Conservation (phyloP, 2,888 invertebrate genomes). For the Liodrosophila aerea region DNA sequence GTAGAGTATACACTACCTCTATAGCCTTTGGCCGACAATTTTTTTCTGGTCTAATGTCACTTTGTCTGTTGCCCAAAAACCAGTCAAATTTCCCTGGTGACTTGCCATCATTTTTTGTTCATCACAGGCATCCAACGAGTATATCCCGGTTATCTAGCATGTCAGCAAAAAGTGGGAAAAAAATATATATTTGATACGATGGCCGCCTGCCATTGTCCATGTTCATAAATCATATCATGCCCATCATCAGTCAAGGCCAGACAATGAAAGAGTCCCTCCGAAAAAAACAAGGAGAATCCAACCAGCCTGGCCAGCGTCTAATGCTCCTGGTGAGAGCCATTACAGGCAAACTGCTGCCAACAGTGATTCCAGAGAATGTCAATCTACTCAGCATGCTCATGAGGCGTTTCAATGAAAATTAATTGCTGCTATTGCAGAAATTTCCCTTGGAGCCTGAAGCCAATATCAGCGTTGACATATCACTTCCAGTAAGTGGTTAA, state of each 20-base stretch:
- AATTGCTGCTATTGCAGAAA: conserved; percentile 19
- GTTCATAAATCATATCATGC: conserved; percentile 46
- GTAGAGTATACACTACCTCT: conserved; percentile 1
- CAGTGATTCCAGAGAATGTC: conserved; percentile 22
- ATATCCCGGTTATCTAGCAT: conserved; percentile 6
- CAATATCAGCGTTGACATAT: not conserved
- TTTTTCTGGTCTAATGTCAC: conserved; percentile 12
- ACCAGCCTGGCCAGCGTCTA: conserved; percentile 3
- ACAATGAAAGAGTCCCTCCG: not conserved
- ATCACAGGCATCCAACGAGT: not conserved
- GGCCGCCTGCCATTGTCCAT: conserved; percentile 7
- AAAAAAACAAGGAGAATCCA: conserved; percentile 2
- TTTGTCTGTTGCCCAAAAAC: not conserved
- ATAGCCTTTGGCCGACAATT: conserved; percentile 4
- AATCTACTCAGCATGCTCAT: conserved; percentile 10
- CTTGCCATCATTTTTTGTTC: conserved; percentile 8
- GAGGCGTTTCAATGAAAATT: conserved; percentile 33
- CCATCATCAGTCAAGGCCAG: conserved; percentile 47
- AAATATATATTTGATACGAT: conserved; percentile 16
- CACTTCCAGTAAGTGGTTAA: not conserved
- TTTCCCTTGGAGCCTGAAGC: not conserved
- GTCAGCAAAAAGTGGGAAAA: not conserved
- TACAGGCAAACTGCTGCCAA: conserved; percentile 26
- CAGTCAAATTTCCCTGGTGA: conserved; percentile 25
- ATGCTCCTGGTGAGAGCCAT: conserved; percentile 15